A percentile compares a stretch with the other conserved stretches of the same genome.
Conservation (phyloP, 2,797 vertebrate species). For the Cryptoprocta ferox region DNA sequence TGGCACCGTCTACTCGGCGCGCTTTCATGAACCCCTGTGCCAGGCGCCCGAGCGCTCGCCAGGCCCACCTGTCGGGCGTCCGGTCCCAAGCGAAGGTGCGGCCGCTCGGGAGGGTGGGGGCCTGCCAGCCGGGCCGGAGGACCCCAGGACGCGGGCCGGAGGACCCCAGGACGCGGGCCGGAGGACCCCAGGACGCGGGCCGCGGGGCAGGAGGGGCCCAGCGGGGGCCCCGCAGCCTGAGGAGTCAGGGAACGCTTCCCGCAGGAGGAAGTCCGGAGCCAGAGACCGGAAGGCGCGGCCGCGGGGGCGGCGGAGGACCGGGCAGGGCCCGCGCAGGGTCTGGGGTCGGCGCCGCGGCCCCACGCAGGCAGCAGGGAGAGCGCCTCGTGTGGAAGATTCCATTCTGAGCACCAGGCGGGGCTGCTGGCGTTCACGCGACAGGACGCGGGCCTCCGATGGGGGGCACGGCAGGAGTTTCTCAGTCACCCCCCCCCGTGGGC, state of each 20-base stretch:
- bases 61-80: conserved; percentile 76
- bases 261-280: background rate
- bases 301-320: background rate
- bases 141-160: no score
- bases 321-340: background rate
- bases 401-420: background rate
- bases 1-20: conserved; percentile 88
- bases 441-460: background rate
- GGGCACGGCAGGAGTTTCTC: background rate
- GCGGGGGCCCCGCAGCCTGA: background rate
- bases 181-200: background rate
- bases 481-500: background rate
- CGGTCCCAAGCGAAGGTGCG: conserved; percentile 51
- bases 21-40: no score
- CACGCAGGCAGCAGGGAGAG: background rate
- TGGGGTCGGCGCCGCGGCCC: background rate
- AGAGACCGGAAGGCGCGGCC: background rate
- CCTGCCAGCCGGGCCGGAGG: no score
- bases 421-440: background rate
- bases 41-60: no score
- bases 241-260: background rate
- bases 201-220: background rate
- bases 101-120: no score
- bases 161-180: no score
- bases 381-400: background rate